phyloP scores from a whole-genome alignment of 2,888 invertebrate genomes.

The Branchipolynoe longqiensis region DNA sequence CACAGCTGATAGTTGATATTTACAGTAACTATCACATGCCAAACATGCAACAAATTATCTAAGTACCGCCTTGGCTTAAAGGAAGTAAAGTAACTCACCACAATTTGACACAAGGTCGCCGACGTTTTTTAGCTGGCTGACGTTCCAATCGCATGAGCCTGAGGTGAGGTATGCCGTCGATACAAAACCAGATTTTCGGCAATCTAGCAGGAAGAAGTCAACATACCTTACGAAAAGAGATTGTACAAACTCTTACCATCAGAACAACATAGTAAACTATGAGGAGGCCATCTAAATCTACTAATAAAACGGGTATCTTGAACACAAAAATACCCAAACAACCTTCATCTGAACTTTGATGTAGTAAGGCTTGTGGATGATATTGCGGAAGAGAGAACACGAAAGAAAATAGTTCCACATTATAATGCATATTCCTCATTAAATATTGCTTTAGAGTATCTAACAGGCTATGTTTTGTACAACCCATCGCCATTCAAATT shows the following conservation, averaged over 20 bases:
- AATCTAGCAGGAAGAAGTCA: not conserved
- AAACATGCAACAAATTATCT: too few species aligned
- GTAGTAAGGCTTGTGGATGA: not conserved
- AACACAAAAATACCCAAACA: slow-evolving; percentile 51
- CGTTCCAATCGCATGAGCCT: slow-evolving; percentile 13
- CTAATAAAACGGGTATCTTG: slow-evolving; percentile 18
- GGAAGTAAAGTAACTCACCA: slow-evolving; percentile 21
- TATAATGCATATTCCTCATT: too few species aligned
- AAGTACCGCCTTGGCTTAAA: too few species aligned
- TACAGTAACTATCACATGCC: too few species aligned
- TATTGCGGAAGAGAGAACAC: not conserved
- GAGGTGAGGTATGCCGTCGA: slow-evolving; percentile 28
- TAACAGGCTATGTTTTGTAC: not conserved
- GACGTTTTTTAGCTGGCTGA: slow-evolving; percentile 16
- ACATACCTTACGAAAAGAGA: not conserved
- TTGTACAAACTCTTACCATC: not conserved
- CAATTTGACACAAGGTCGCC: slow-evolving; percentile 36
- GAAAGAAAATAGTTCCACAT: slow-evolving; percentile 1
- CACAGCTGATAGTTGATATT: too few species aligned
- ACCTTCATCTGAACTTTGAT: slow-evolving; percentile 54
- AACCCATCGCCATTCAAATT: not conserved
- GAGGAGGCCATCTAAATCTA: not conserved
- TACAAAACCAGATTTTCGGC: not conserved
- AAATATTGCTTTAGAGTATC: too few species aligned
- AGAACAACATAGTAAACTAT: slow-evolving; percentile 2